Evolutionary conservation across 2,113 vertebrate species (phyloP), one percentile per base, ranked within the genome.

Genomic region (Scomber japonicus): DNA sequence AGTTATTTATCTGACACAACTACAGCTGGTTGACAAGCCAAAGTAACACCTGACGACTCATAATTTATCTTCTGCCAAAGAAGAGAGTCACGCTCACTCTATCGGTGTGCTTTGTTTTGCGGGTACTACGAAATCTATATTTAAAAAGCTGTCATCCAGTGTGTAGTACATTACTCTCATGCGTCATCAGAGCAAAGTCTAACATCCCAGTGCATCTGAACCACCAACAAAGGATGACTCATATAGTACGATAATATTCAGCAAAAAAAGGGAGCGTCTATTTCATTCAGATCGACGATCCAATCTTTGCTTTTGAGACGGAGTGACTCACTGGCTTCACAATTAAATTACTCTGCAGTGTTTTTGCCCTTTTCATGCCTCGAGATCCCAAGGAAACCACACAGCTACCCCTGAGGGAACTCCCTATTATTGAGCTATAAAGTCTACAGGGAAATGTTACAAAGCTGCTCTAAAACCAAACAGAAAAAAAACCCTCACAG

Each of bases 301-400:
- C n/a, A 27, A 30, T 56, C 4, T 51, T n/a, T 60, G n/a, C 50
- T 60, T 17, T 9, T 44, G 56, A 85, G 60, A 21, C 21, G 2
- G 19, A 67, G 27, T 62, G 65, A 81, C 61, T 83, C 84, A 53
- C 69, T 69, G 49, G 19, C 21, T 85, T 76, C n/a, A 67, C 57
- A 73, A 84, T 84, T 88, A 56, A 93, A 91, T 91, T 82, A 89
- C 65, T 45, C 67, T 2, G 57, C 12, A 6, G 30, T 80, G 65
- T 82, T 83, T 85, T 86, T 88, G 84, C 78, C 74, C 83, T 91
- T 90, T 85, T 87, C 60, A 19, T 57, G 71, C 65, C 71, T 67
- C 1, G 2, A 71, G 48, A 77, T 88, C 83, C 78, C 83, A 16
- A 60, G 5, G 77, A 65, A 79, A 60, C 71, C 51, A 54, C 49